Evolutionary conservation across 2,888 invertebrate genomes (phyloP).

Genomic region (Frankliniella fusca): DNA sequence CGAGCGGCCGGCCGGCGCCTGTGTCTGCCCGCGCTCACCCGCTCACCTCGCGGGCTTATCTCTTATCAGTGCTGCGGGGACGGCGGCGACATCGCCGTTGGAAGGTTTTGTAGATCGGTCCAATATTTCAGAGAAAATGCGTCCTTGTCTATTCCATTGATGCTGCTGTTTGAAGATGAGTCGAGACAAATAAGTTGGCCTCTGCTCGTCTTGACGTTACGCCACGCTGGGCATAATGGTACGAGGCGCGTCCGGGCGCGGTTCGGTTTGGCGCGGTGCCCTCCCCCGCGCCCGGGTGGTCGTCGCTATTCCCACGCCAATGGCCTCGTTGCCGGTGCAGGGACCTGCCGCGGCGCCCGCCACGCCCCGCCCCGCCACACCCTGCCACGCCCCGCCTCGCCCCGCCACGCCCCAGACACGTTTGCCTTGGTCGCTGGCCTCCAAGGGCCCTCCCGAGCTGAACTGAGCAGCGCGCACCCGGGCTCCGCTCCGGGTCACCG

Average conservation of each 20-base stretch:
- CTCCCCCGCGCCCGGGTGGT: background rate
- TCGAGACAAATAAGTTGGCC: too few relatives aligned
- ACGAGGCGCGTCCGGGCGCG: background rate
- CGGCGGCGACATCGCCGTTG: too few relatives aligned
- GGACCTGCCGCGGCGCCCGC: conserved; percentile 5
- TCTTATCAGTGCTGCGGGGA: background rate
- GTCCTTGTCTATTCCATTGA: background rate
- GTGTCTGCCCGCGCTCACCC: too few relatives aligned
- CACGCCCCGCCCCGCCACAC: conserved; percentile 6
- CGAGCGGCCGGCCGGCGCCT: too few relatives aligned
- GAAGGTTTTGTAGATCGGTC: background rate
- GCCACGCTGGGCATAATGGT: background rate
- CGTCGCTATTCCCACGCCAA: conserved; percentile 9
- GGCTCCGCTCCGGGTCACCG: background rate
- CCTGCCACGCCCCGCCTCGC: background rate
- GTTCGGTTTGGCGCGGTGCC: background rate
- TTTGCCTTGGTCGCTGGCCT: conserved; percentile 1
- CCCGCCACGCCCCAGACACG: conserved; percentile 12
- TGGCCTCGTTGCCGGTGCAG: conserved; percentile 23
- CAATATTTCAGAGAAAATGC: background rate
- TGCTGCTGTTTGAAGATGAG: background rate
- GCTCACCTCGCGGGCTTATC: too few relatives aligned
- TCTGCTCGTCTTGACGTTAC: background rate
- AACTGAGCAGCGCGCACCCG: background rate
- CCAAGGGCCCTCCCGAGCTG: too few relatives aligned